phyloP scores from a whole-genome alignment of 2,797 vertebrate genomes.

The Decapterus maruadsi region DNA sequence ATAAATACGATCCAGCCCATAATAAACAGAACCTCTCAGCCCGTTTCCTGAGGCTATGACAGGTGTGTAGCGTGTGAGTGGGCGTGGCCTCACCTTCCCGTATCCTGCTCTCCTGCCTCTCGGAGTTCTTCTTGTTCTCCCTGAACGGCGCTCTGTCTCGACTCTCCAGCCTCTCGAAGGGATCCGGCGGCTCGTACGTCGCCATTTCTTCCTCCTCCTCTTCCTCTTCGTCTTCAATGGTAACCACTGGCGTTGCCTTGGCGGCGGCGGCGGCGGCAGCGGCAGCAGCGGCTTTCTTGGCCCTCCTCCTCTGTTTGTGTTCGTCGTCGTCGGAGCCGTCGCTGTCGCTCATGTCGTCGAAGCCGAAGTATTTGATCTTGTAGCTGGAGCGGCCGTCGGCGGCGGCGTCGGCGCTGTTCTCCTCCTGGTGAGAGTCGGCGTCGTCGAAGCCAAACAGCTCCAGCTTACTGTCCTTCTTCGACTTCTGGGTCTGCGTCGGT shows the following conservation, averaged over 20 bases:
- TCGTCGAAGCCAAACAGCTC: conserved; percentile 97
- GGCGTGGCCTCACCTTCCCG: conserved; percentile 56
- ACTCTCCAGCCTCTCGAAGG: conserved; percentile 61
- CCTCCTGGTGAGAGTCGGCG: conserved; percentile 85
- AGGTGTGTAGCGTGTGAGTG: neutral
- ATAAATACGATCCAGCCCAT: neutral
- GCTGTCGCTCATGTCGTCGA: conserved; percentile 96
- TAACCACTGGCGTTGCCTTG: conserved; percentile 42
- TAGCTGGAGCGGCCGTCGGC: conserved; percentile 92
- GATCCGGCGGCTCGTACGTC: conserved; percentile 74
- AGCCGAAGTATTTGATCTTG: conserved; percentile 99
- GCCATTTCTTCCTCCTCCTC: conserved; percentile 36
- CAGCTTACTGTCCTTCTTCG: conserved; percentile 92
- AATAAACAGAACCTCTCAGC: too few species aligned
- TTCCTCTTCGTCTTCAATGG: neutral
- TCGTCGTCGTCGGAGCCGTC: conserved; percentile 84
- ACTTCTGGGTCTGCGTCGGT: conserved; percentile 89
- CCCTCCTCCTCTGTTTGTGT: conserved; percentile 86
- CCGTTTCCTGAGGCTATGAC: neutral
- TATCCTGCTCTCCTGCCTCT: conserved; percentile 56
- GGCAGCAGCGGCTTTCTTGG: conserved; percentile 75
- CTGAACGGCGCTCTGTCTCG: conserved; percentile 4
- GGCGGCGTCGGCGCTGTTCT: conserved; percentile 77
- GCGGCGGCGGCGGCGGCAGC: conserved; percentile 41
- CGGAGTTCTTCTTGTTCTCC: conserved; percentile 81